Evolutionary conservation across 2,888 invertebrate species (phyloP).

Genomic region (Apamea sordens): DNA sequence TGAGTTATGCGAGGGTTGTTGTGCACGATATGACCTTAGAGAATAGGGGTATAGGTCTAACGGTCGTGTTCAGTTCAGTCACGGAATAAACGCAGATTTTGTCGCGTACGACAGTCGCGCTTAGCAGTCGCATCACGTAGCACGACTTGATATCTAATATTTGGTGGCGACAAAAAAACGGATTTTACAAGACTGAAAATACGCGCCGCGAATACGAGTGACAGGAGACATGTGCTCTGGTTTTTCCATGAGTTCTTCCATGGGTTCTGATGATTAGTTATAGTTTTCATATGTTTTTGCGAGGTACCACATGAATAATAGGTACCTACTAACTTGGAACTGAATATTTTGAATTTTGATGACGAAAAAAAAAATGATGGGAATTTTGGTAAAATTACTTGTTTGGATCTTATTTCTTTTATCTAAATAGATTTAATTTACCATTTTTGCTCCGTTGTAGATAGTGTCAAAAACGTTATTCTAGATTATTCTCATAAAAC

Average conservation of each 20-base stretch:
- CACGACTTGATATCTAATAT: slow-evolving; percentile 78
- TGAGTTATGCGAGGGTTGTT: slow-evolving; percentile 43
- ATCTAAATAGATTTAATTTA: background rate
- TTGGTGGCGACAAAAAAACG: slow-evolving; percentile 76
- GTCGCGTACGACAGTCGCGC: slow-evolving; percentile 61
- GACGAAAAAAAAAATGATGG: background rate
- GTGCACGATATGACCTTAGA: slow-evolving; percentile 59
- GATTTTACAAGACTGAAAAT: slow-evolving; percentile 72
- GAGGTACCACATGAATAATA: background rate
- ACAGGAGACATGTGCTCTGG: slow-evolving; percentile 5
- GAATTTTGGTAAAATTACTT: background rate
- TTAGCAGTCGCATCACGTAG: slow-evolving; percentile 74
- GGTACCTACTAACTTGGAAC: background rate
- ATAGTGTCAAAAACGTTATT: background rate
- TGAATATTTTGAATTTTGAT: background rate
- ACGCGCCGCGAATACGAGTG: slow-evolving; percentile 64
- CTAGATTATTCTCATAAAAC: background rate
- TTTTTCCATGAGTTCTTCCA: slow-evolving; percentile 14
- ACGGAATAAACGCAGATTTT: slow-evolving; percentile 71
- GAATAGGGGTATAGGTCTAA: slow-evolving; percentile 60
- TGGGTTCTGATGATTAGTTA: slow-evolving; percentile 18
- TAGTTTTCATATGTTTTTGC: background rate
- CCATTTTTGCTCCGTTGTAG: no score
- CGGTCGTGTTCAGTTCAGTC: slow-evolving; percentile 60
- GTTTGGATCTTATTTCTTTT: background rate